Evolutionary conservation across 1,140 invertebrate genomes (phyloP).

Genomic region (Drosophila lacertosa): DNA sequence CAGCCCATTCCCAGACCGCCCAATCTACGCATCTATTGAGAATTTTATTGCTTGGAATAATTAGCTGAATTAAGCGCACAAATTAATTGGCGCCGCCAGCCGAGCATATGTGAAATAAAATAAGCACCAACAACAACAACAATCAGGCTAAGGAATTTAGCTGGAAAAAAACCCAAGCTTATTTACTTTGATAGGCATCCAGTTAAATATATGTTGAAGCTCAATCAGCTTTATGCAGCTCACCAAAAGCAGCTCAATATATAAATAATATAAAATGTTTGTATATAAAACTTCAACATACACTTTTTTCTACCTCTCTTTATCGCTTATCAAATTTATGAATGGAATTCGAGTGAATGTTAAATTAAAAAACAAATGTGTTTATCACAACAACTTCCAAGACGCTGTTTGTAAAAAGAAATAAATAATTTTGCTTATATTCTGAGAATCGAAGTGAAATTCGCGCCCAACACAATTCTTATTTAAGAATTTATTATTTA

Average conservation of each 20-base stretch:
- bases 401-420: conserved; percentile 1
- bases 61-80: conserved; percentile 78
- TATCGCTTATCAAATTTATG: not conserved
- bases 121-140: conserved; percentile 9
- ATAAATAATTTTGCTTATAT: too few species aligned
- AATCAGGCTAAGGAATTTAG: conserved; percentile 20
- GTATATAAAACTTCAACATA: too few species aligned
- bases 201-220: conserved; percentile 44
- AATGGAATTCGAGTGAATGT: not conserved
- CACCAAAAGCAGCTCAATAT: not conserved
- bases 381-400: too few species aligned
- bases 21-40: conserved; percentile 71
- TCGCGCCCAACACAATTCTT: too few species aligned
- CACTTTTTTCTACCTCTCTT: not conserved
- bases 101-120: conserved; percentile 67
- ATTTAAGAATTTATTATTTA: too few species aligned
- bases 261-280: not conserved
- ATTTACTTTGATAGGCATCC: conserved; percentile 75
- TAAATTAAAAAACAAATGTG: not conserved
- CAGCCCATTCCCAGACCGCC: conserved; percentile 10
- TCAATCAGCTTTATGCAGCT: conserved; percentile 51
- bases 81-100: conserved; percentile 67
- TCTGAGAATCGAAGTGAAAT: too few species aligned
- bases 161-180: conserved; percentile 50
- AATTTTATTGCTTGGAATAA: conserved; percentile 80